A percentile compares a stretch with the other conserved stretches of the same genome.
Conservation (phyloP, 2,113 vertebrate genomes). For the Jaculus jaculus region DNA sequence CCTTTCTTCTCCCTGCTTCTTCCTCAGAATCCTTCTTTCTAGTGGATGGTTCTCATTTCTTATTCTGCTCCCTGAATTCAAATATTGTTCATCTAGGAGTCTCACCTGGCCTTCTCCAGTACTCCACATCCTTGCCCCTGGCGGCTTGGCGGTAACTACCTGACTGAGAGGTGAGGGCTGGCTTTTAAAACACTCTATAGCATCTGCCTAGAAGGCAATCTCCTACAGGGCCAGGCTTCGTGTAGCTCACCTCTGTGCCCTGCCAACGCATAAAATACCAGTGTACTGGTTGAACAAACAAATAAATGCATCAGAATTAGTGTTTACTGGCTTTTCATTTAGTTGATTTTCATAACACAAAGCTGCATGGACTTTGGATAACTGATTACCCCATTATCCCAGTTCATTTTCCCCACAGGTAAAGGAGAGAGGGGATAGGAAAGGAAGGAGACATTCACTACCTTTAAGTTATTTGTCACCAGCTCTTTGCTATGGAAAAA, state of each 20-base stretch:
- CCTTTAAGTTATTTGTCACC: constrained; percentile 26
- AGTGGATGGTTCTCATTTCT: background rate
- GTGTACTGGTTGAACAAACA: constrained; percentile 40
- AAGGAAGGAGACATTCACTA: background rate
- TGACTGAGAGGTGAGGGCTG: background rate
- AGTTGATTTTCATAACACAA: constrained; percentile 18
- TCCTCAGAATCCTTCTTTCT: background rate
- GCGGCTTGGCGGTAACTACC: background rate
- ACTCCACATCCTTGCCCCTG: background rate
- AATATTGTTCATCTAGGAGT: background rate
- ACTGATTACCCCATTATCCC: constrained; percentile 35
- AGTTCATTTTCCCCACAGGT: background rate
- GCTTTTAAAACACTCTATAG: background rate
- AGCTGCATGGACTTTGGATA: constrained; percentile 54
- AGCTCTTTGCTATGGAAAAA: constrained; percentile 54
- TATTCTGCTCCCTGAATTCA: background rate
- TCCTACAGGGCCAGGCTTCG: background rate
- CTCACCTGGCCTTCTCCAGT: background rate
- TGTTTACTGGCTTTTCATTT: constrained; percentile 51
- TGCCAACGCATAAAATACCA: background rate
- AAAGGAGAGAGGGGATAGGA: background rate
- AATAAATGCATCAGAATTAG: background rate
- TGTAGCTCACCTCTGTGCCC: background rate
- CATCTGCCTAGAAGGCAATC: background rate
- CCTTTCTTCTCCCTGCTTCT: background rate